Evolutionary conservation across 2,113 vertebrate genomes (phyloP).

Genomic region (Colinus virginianus): DNA sequence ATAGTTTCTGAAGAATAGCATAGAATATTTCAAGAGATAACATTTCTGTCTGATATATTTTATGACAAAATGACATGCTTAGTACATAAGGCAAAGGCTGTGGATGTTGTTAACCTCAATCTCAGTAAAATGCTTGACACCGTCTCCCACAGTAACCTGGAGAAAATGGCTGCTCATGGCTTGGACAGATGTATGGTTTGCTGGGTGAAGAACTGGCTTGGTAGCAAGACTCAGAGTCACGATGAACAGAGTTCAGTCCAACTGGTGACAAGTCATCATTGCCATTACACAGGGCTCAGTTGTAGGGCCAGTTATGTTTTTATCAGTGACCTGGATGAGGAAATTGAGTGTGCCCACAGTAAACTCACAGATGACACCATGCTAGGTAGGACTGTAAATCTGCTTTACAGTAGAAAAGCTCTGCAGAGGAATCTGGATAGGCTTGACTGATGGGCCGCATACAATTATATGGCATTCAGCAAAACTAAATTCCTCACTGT

Average conservation of each 20-base stretch:
- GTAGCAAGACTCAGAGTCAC: background rate
- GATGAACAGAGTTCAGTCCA: background rate
- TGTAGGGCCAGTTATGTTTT: background rate
- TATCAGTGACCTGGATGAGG: background rate
- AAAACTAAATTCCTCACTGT: background rate
- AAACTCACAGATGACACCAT: background rate
- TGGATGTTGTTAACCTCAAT: background rate
- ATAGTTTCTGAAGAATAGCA: background rate
- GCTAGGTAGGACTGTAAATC: background rate
- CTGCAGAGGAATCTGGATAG: background rate
- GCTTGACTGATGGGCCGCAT: background rate
- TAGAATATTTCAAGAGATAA: background rate
- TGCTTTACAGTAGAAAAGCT: background rate
- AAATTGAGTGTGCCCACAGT: background rate
- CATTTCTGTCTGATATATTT: background rate
- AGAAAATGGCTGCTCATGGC: background rate
- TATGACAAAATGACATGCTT: background rate
- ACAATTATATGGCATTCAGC: background rate
- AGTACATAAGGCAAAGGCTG: background rate
- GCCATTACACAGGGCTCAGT: background rate
- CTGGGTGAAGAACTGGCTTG: background rate
- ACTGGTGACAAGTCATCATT: background rate
- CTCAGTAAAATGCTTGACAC: background rate
- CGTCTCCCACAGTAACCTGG: background rate
- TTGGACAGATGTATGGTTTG: background rate